Base-by-base conservation (phyloP, 2,113 vertebrate genomes). In the Epinephelus lanceolatus region DNA sequence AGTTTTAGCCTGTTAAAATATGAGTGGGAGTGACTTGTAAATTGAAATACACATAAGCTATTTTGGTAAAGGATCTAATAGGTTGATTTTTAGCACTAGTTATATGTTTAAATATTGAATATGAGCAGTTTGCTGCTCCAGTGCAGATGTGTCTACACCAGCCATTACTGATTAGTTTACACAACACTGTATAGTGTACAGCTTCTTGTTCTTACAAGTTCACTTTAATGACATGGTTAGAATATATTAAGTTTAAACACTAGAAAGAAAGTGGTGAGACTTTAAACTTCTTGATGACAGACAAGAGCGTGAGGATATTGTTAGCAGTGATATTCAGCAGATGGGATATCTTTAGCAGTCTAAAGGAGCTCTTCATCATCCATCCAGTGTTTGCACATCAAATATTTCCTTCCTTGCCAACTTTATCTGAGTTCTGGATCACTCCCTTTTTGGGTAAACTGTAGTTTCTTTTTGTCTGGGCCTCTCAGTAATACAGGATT, bases 401-500 rank as follows among this genome's bases (percentile, higher is more conserved):
- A 30, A 27, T 53, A 23, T 69, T 67, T 72, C n/a, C 40, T 78
- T 86, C 40, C n/a, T 60, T 53, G 27, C 27, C 59, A 33, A 3
- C 78, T 68, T 40, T 27, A 25, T 79, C 62, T 23, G 1, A 2
- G 5, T 33, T 60, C 6, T 77, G 75, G n/a, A 52, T 81, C 59
- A 27, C 21, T 82, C 51, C 42, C 49, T 83, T 86, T 80, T 87
- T 71, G 59, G 53, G 63, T 84, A 85, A 84, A 74, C 65, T 57
- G 13, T 66, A 42, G n/a, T 49, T n/a, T 68, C 33, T 49, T 23
- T 9, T 61, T 57, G 42, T 74, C 37, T 45, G 23, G 0, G 47
- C 25, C 57, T 73, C n/a, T 19, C 42, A 27, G 66, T 51, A 68
- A 61, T 42, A 33, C 69, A 2, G n/a, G 71, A 12, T 80, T 62